Percentiles rank a stretch among this genome's conserved stretches.
phyloP scores from a whole-genome alignment of 2,888 invertebrate species.

The Metellina segmentata region DNA sequence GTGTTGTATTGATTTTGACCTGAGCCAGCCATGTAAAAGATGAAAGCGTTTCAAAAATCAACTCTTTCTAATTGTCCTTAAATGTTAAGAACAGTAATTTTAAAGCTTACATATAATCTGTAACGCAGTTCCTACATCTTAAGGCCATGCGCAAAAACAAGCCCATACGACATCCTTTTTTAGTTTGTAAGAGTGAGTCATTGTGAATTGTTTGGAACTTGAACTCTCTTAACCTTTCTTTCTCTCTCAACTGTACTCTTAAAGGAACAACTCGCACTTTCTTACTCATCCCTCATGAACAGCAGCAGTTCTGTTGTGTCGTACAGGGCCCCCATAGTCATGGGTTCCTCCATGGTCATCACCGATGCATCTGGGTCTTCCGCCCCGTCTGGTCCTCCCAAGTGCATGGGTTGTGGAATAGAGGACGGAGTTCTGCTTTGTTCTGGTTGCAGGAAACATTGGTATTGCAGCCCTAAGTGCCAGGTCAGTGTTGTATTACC shows the following conservation, averaged over 20 bases:
- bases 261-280: slow-evolving; percentile 36
- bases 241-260: background rate
- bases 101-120: background rate
- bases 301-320: slow-evolving; percentile 11
- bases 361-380: slow-evolving; percentile 8
- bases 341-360: background rate
- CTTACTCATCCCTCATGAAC: slow-evolving; percentile 2
- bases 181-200: too few relatives aligned
- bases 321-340: background rate
- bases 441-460: slow-evolving; percentile 68
- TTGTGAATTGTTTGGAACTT: too few relatives aligned
- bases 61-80: too few relatives aligned
- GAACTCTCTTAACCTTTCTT: too few relatives aligned
- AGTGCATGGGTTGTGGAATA: slow-evolving; percentile 66
- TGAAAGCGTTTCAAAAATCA: too few relatives aligned
- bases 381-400: slow-evolving; percentile 20
- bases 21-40: too few relatives aligned
- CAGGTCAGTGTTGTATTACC: slow-evolving; percentile 47
- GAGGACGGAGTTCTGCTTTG: slow-evolving; percentile 61
- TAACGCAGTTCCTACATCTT: background rate
- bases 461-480: slow-evolving; percentile 70
- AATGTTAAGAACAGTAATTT: background rate
- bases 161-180: too few relatives aligned
- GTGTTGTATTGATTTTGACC: too few relatives aligned
- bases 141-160: too few relatives aligned